Evolutionary conservation across 2,888 invertebrate species (phyloP).

Genomic region (Oegoconia quadripuncta): DNA sequence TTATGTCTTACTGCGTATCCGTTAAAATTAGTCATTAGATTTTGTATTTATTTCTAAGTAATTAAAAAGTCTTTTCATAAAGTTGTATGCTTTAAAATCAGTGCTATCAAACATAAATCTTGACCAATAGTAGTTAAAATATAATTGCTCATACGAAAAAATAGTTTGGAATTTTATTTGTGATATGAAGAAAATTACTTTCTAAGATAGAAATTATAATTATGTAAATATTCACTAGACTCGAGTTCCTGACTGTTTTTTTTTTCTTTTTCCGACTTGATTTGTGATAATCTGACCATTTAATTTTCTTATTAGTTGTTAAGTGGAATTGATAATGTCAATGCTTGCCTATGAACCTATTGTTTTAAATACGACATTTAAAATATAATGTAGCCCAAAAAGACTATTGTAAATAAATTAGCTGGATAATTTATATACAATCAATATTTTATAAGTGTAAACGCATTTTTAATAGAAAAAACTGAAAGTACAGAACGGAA

Average conservation of each 20-base stretch:
- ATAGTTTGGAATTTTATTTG: slow-evolving; percentile 71
- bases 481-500: slow-evolving; percentile 50
- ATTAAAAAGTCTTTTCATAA: background rate
- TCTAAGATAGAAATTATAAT: slow-evolving; percentile 30
- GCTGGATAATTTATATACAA: slow-evolving; percentile 59
- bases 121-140: slow-evolving; percentile 70
- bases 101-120: slow-evolving; percentile 34
- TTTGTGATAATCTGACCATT: slow-evolving; percentile 33
- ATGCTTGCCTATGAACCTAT: slow-evolving; percentile 64
- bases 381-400: slow-evolving; percentile 56
- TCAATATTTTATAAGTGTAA: slow-evolving; percentile 54
- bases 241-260: slow-evolving; percentile 49
- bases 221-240: slow-evolving; percentile 53
- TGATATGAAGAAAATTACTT: slow-evolving; percentile 60
- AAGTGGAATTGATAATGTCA: slow-evolving; percentile 45
- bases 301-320: slow-evolving; percentile 25
- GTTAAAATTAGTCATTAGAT: slow-evolving; percentile 6
- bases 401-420: slow-evolving; percentile 72
- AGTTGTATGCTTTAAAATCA: slow-evolving; percentile 13
- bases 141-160: slow-evolving; percentile 67
- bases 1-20: slow-evolving; percentile 9
- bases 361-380: slow-evolving; percentile 39
- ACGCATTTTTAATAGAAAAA: slow-evolving; percentile 47
- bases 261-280: slow-evolving; percentile 24
- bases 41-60: slow-evolving; percentile 3